These are phyloP conservation scores for Argyrosomus regius DNA, from an alignment of 2,797 vertebrate species.

Conservation along the genomic window DNA sequence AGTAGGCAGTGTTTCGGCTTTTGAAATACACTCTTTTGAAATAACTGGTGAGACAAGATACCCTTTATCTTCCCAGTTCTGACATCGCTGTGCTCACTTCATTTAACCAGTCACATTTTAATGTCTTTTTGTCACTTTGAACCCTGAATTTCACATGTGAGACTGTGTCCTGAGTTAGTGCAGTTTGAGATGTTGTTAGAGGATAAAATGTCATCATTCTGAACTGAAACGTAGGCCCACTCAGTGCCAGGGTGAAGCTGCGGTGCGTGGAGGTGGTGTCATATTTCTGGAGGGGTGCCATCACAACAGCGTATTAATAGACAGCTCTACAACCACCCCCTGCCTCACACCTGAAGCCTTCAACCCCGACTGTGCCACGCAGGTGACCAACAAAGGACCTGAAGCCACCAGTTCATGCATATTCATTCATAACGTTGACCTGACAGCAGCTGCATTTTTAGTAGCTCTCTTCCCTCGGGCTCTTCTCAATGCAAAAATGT, in stretches of 20 bases:
- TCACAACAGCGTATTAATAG: slow-evolving; percentile 59
- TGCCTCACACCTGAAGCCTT: slow-evolving; percentile 64
- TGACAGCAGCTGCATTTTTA: slow-evolving; percentile 68
- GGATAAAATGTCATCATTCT: slow-evolving; percentile 45
- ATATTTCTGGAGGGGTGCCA: slow-evolving; percentile 61
- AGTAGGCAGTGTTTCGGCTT: neutral
- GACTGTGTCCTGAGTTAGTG: slow-evolving; percentile 8
- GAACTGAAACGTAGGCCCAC: slow-evolving; percentile 29
- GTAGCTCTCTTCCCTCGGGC: slow-evolving; percentile 40
- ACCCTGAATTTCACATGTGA: neutral
- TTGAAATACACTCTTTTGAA: neutral
- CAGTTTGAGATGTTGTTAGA: slow-evolving; percentile 37
- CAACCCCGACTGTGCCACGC: slow-evolving; percentile 67
- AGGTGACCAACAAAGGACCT: slow-evolving; percentile 72
- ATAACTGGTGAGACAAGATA: neutral
- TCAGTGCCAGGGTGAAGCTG: slow-evolving; percentile 42
- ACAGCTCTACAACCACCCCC: slow-evolving; percentile 57
- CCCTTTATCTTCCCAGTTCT: neutral
- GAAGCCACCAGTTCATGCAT: slow-evolving; percentile 75
- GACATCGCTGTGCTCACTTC: neutral
- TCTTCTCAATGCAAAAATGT: slow-evolving; percentile 19
- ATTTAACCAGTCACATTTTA: neutral
- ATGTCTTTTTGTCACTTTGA: slow-evolving; percentile 7
- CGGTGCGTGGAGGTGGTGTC: slow-evolving; percentile 40
- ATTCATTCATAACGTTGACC: slow-evolving; percentile 71